Percentiles rank a stretch among this genome's conserved stretches.
Conservation (phyloP, 2,797 vertebrate species). For the Crenichthys baileyi region DNA sequence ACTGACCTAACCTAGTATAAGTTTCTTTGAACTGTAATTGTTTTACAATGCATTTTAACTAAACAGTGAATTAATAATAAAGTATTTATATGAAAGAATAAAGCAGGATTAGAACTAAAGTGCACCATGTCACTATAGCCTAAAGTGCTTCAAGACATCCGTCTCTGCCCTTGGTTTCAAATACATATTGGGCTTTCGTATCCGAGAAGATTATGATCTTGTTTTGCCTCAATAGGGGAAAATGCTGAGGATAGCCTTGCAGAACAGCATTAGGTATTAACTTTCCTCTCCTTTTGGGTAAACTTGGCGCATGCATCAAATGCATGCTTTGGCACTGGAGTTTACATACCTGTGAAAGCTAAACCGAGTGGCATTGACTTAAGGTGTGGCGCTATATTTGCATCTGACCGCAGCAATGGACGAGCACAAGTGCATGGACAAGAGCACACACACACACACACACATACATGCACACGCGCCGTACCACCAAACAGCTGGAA, state of each 20-base stretch:
- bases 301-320: conserved; percentile 76
- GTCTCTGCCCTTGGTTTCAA: not conserved
- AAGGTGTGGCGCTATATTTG: conserved; percentile 78
- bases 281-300: conserved; percentile 73
- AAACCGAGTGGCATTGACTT: conserved; percentile 78
- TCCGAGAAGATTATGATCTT: conserved; percentile 41
- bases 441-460: conserved; percentile 16
- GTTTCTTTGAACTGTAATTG: not conserved
- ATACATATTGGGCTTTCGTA: conserved; percentile 28
- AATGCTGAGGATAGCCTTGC: conserved; percentile 58
- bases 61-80: too few relatives aligned
- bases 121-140: not conserved
- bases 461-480: conserved; percentile 1
- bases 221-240: conserved; percentile 50
- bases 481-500: conserved; percentile 73
- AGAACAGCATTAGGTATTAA: conserved; percentile 72
- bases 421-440: conserved; percentile 44
- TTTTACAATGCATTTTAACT: not conserved
- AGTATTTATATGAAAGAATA: not conserved
- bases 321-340: conserved; percentile 67
- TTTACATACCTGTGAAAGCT: conserved; percentile 79
- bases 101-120: not conserved
- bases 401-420: conserved; percentile 68
- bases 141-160: not conserved
- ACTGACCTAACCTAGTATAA: not conserved